Evolutionary conservation across 1,140 invertebrate genomes (phyloP).

Genomic region (Musca vetustissima): DNA sequence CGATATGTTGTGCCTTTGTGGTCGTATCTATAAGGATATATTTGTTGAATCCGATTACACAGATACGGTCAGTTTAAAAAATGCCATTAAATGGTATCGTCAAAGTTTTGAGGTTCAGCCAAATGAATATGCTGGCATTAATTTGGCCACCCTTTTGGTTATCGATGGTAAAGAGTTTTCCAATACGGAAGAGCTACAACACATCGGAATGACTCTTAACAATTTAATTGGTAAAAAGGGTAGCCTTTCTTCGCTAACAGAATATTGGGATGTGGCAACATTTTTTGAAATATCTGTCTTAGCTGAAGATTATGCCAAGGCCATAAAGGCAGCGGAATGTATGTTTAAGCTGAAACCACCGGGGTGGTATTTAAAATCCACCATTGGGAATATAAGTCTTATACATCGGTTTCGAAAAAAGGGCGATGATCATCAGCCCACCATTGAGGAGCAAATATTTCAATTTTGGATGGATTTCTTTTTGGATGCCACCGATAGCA

Average conservation of each 20-base stretch:
- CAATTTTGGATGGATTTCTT: conserved; percentile 99
- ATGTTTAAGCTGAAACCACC: conserved; percentile 99
- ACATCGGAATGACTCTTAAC: conserved; percentile 88
- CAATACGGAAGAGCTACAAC: conserved; percentile 84
- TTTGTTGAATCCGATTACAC: conserved; percentile 94
- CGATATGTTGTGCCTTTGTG: conserved; percentile 98
- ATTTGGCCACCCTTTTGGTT: conserved; percentile 96
- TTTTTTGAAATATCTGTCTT: conserved; percentile 99
- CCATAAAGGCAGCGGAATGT: conserved; percentile 95
- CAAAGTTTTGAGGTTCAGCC: conserved; percentile 98
- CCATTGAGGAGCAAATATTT: conserved; percentile 86
- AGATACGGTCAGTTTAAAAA: conserved; percentile 84
- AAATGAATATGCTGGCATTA: conserved; percentile 99
- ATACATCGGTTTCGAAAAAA: conserved; percentile 92
- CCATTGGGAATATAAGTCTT: conserved; percentile 95
- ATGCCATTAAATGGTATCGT: conserved; percentile 97
- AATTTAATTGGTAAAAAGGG: conserved; percentile 98
- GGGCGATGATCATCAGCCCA: conserved; percentile 65
- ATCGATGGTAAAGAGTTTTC: conserved; percentile 96
- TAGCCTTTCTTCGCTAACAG: conserved; percentile 85
- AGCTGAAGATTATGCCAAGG: conserved; percentile 95
- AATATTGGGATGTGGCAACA: conserved; percentile 99
- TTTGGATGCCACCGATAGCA: conserved; percentile 79
- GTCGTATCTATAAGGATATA: conserved; percentile 98
- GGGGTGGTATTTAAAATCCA: conserved; percentile 98